Evolutionary conservation across 2,797 vertebrate species (phyloP).

Genomic region (Trichosurus vulpecula): DNA sequence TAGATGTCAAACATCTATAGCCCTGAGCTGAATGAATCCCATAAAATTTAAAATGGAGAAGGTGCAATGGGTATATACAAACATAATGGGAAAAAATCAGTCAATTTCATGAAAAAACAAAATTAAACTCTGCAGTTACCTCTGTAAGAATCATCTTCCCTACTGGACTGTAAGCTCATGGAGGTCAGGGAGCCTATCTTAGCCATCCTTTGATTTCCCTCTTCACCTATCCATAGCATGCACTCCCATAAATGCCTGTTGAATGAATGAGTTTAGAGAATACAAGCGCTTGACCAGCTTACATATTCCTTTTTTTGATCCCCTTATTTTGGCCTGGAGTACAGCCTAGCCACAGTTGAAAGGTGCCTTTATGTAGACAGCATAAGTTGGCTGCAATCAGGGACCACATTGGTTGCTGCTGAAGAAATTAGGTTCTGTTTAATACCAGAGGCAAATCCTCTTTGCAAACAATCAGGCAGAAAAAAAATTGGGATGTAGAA

Average conservation of each 20-base stretch:
- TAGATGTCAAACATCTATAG: neutral
- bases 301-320: neutral
- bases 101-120: neutral
- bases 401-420: conserved; percentile 43
- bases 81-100: neutral
- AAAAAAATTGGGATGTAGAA: conserved; percentile 44
- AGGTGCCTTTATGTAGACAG: neutral
- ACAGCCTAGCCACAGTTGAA: neutral
- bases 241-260: neutral
- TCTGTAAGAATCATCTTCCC: neutral
- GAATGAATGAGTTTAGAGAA: neutral
- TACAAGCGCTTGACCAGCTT: neutral
- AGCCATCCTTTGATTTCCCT: neutral
- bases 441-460: conserved; percentile 54
- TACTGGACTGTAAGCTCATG: neutral
- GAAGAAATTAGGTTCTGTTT: conserved; percentile 44
- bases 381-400: conserved; percentile 31
- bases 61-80: neutral
- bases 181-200: neutral
- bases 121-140: neutral
- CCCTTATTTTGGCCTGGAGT: neutral
- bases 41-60: neutral
- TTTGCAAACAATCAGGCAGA: conserved; percentile 54
- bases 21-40: neutral
- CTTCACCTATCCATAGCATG: neutral